These are phyloP conservation scores for Anarhynchus alexandrinus DNA, from an alignment of 2,113 vertebrate species.

Conservation along the genomic window DNA sequence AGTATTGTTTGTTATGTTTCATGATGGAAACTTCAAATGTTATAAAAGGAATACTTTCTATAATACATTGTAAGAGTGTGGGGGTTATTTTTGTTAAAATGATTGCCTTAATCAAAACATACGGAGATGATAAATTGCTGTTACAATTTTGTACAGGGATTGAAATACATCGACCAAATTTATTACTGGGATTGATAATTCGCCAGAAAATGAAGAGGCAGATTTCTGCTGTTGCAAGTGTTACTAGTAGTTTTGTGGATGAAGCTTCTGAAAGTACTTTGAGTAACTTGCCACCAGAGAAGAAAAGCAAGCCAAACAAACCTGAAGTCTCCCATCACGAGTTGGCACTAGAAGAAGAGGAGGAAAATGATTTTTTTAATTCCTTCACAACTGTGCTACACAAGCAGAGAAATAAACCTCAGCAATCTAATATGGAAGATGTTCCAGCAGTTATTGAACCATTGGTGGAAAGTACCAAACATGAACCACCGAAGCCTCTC, in stretches of 20 bases:
- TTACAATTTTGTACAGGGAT: conserved; percentile 81
- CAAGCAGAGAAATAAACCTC: conserved; percentile 83
- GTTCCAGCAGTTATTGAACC: conserved; percentile 63
- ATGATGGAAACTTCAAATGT: background rate
- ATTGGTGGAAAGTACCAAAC: conserved; percentile 73
- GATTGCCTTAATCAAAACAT: background rate
- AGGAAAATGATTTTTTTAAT: conserved; percentile 88
- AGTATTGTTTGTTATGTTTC: background rate
- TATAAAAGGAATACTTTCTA: background rate
- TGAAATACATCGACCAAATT: conserved; percentile 90
- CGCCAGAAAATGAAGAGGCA: conserved; percentile 91
- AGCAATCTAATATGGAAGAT: conserved; percentile 71
- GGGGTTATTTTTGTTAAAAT: background rate
- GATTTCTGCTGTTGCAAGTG: conserved; percentile 58
- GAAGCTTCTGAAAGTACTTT: conserved; percentile 75
- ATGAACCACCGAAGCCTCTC: conserved; percentile 85
- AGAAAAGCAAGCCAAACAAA: conserved; percentile 78
- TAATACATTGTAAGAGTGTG: background rate
- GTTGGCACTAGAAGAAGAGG: conserved; percentile 72
- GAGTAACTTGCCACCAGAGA: conserved; percentile 79
- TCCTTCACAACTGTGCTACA: conserved; percentile 79
- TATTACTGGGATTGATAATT: conserved; percentile 92
- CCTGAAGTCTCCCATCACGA: conserved; percentile 70
- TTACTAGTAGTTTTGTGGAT: conserved; percentile 69
- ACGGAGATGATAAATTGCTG: conserved; percentile 11